Percentiles rank a stretch among this genome's conserved stretches.
Conservation (phyloP, 2,113 vertebrate genomes). For the Calidris pygmaea region DNA sequence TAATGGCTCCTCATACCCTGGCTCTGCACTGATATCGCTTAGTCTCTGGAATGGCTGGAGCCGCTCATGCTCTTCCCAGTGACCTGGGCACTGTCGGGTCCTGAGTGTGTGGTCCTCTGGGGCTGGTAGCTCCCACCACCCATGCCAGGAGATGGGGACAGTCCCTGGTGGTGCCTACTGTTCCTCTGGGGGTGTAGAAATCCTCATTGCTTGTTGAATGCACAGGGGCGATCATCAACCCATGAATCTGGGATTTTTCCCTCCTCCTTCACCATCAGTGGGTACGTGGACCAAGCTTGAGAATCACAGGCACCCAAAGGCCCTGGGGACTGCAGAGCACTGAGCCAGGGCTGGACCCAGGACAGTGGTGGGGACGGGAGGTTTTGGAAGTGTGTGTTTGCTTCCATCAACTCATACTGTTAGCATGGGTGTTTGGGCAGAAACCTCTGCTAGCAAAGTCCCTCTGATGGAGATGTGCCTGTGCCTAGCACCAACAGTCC, state of each 20-base stretch:
- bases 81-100: background rate
- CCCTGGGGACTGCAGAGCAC: rapidly evolving
- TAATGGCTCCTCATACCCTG: slow-evolving; percentile 24
- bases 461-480: background rate
- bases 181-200: background rate
- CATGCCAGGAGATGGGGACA: background rate
- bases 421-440: background rate
- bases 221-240: background rate
- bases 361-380: rapidly evolving
- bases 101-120: background rate
- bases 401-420: background rate
- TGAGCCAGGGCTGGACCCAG: background rate
- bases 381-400: background rate
- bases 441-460: background rate
- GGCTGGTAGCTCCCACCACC: background rate
- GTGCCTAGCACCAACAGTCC: no score
- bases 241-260: background rate
- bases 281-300: background rate
- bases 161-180: background rate
- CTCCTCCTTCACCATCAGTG: background rate
- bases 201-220: background rate
- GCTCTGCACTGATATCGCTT: background rate
- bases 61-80: background rate
- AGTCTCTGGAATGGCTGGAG: background rate
- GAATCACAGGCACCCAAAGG: background rate